Percentiles rank a stretch among this genome's conserved stretches.
phyloP scores from a whole-genome alignment of 1,140 invertebrate genomes.

The Musca vetustissima region DNA sequence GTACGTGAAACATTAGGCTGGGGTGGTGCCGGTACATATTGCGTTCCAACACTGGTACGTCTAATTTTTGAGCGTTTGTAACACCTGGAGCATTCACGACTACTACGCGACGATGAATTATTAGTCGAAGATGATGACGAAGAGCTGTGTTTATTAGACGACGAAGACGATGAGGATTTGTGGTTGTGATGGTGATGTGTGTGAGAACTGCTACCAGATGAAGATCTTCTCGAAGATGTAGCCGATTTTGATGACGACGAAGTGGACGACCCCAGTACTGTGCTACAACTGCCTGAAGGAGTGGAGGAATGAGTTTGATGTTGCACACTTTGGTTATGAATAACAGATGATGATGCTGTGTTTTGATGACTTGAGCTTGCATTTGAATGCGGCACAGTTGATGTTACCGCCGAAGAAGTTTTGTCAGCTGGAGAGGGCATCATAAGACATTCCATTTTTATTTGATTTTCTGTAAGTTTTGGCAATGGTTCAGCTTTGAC shows the following conservation, averaged over 20 bases:
- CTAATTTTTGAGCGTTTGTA: conserved; percentile 65
- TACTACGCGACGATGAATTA: conserved; percentile 41
- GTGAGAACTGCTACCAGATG: conserved; percentile 33
- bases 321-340: neutral
- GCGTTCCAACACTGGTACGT: conserved; percentile 64
- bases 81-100: conserved; percentile 62
- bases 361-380: neutral
- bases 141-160: conserved; percentile 35
- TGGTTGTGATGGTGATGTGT: conserved; percentile 38
- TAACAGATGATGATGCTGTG: neutral
- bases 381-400: too few species aligned
- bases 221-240: conserved; percentile 22
- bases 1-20: conserved; percentile 39
- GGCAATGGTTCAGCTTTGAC: neutral
- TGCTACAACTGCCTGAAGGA: neutral
- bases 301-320: neutral
- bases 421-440: conserved; percentile 45
- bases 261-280: conserved; percentile 27
- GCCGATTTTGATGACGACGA: conserved; percentile 19
- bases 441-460: conserved; percentile 17
- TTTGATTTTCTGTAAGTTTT: neutral
- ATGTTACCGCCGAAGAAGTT: conserved; percentile 27
- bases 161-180: conserved; percentile 38
- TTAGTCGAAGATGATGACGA: conserved; percentile 39
- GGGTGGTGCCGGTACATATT: conserved; percentile 56